Base-by-base conservation (phyloP, 1,140 invertebrate genomes). In the Neodiprion virginianus region DNA sequence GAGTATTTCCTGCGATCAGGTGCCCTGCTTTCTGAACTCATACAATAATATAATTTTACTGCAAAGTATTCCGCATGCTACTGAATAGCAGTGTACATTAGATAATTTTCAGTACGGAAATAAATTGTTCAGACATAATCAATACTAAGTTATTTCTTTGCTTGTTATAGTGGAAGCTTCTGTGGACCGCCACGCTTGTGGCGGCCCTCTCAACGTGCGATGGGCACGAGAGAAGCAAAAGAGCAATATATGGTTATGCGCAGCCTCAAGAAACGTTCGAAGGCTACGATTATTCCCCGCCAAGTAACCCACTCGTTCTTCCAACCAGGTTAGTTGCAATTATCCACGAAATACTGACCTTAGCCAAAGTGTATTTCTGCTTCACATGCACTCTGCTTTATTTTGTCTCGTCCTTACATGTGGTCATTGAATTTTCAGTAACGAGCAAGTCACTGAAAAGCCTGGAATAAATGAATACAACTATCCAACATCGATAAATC, bases 171-270 rank as follows among this genome's bases (percentile, higher is more conserved):
- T 80, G 80, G 76, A 83, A 80, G 73, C 74, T 85, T 53, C 74
- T 86, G 72, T 83, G 83, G 83, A 77, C 78, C 75, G 77, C 78
- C 78, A 80, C 80, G 12, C 9, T 86, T 12, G 80, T 85, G 79
- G 82, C 79, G 74, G 79, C 80, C 75, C 81, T 86, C 17, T 80
- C 80, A 76, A 80, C 79, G 21, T 76, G 79, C 50, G n/a, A 83
- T 80, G 81, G 80, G 73, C 74, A 79, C 73, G 79, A 82, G 74
- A 80, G 78, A 49, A 83, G 79, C 67, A 83, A 82, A 74, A 79
- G 86, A 49, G 86, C 86, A 40, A 87, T 87, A 79, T 72, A 78
- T n/a, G 81, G 81, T 47, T 78, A 78, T 72, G 77, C 84, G 65
- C 79, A 74, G 47, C 74, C 78, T 21, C 83, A 85, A 67, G 75